Evolutionary conservation across 2,888 invertebrate genomes (phyloP).

Genomic region (Brassicogethes aeneus): DNA sequence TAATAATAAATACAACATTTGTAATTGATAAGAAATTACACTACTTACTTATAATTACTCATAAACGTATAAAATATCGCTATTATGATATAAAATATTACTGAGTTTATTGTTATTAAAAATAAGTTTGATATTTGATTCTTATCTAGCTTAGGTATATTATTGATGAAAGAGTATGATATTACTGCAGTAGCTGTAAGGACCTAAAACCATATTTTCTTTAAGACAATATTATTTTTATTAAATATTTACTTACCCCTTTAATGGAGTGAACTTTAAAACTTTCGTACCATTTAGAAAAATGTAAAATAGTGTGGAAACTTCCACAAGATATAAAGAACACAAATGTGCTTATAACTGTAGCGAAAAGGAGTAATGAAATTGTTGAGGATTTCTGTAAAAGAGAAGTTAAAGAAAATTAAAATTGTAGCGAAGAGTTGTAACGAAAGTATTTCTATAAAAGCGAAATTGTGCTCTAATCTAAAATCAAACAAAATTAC

Average conservation of each 20-base stretch:
- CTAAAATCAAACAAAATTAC: too few species aligned
- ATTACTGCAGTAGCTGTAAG: slow-evolving; percentile 38
- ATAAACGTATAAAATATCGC: slow-evolving; percentile 38
- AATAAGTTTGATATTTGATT: not conserved
- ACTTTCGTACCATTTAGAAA: slow-evolving; percentile 35
- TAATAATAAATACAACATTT: slow-evolving; percentile 9
- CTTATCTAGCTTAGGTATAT: slow-evolving; percentile 21
- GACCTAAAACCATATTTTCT: too few species aligned
- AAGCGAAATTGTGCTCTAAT: too few species aligned
- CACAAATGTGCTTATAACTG: slow-evolving; percentile 32
- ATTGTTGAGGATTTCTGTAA: slow-evolving; percentile 40
- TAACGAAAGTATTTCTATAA: too few species aligned
- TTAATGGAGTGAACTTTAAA: slow-evolving; percentile 30
- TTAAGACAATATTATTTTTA: not conserved
- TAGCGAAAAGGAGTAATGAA: slow-evolving; percentile 32
- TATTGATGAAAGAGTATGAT: slow-evolving; percentile 38
- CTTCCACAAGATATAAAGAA: slow-evolving; percentile 39
- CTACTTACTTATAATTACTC: slow-evolving; percentile 39
- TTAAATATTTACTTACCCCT: slow-evolving; percentile 32
- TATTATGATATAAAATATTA: slow-evolving; percentile 32
- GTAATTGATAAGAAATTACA: not conserved
- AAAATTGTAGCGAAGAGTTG: too few species aligned
- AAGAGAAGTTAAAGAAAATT: slow-evolving; percentile 7
- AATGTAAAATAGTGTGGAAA: slow-evolving; percentile 36
- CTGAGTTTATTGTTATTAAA: slow-evolving; percentile 16